Base-by-base conservation (phyloP, 1,140 invertebrate genomes). In the Cotesia chilonis region DNA sequence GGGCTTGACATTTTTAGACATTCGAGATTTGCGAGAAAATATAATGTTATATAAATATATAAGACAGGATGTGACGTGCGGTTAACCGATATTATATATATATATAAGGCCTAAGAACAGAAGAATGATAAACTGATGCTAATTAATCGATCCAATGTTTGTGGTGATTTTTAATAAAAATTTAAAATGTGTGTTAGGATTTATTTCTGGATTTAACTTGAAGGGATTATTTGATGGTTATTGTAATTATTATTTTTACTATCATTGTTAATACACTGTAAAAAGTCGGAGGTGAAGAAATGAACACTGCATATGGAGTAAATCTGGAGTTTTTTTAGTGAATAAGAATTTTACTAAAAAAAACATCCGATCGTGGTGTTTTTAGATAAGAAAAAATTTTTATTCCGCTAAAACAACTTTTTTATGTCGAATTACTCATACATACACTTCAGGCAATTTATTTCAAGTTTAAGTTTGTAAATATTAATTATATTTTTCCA, bases 61-160 rank as follows among this genome's bases (percentile, higher is more conserved):
- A 70, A 65, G 38, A 37, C 73, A 82, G 82, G 81, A 84, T 82
- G 78, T 79, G 76, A 74, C 77, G 73, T 84, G 82, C 77, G 84
- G 83, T 84, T 82, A 83, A 85, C 81, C 80, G 76, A 75, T 54
- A 52, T 57, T 28, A 28, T 28, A 28, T 28, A 2, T 28, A 28
- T 28, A 28, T 28, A 28, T 28, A 28, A 28, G 28, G 28, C 28
- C 28, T 28, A 28, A 28, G 28, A 28, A 57, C 17, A 20, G 28
- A 17, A 47, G 41, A 47, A 47, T 47, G 10, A 47, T 47, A 10
- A 59, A 17, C 17, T 59, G 17, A 59, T 59, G 57, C 57, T 20
- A 5, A 59, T 59, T 59, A 59, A 55, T 20, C 17, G 17, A 59
- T 59, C 41, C 41, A 57, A 57, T 17, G 35, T 63, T 63, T 63